Base-by-base conservation (phyloP, 2,797 vertebrate genomes). In the Phaenicophaeus curvirostris region DNA sequence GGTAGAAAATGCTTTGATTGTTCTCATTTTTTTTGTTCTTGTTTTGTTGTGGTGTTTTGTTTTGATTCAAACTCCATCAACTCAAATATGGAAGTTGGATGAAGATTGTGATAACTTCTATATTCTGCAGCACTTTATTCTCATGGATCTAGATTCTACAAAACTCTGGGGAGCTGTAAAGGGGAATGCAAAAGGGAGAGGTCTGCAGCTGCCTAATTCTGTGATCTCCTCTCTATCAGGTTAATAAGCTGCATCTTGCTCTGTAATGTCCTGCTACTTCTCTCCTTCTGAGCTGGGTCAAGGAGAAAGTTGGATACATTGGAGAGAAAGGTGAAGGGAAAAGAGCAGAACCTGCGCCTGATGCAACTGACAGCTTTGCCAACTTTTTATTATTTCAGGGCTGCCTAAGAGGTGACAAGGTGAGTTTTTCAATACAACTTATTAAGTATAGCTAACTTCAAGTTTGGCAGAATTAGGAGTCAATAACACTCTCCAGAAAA, bases 351-450 rank as follows among this genome's bases (percentile, higher is more conserved):
- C 1, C 1, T 9, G 7, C 2, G n/a, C 12, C 42, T 31, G 20
- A 37, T 35, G 23, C 15, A 73, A 6, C 4, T 0, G 0, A 6
- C 28, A 41, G 9, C 25, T 83, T 80, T 1, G 0, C 35, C 16
- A 46, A 50, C 14, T 42, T 93, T 46, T 68, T 33, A 11, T 14
- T 61, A 2, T 73, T 58, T 74, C 55, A 72, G 35, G 59, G 31
- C 1, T 2, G 33, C 39, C 33, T 23, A 59, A 19, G 48, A 74
- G 46, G 54, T 63, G 30, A 28, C 4, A 8, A 78, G 18, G 27
- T 30, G 8, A 62, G 9, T 66, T 77, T 86, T 62, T 89, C 16
- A 28, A 7, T 44, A 5, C 9, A 54, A 30, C 17, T 66, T 53
- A 13, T n/a, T 12, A 55, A 79, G 1, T 30, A 20, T 55, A 25